Evolutionary conservation across 1,140 invertebrate species (phyloP).

Genomic region (Dendrolimus kikuchii): DNA sequence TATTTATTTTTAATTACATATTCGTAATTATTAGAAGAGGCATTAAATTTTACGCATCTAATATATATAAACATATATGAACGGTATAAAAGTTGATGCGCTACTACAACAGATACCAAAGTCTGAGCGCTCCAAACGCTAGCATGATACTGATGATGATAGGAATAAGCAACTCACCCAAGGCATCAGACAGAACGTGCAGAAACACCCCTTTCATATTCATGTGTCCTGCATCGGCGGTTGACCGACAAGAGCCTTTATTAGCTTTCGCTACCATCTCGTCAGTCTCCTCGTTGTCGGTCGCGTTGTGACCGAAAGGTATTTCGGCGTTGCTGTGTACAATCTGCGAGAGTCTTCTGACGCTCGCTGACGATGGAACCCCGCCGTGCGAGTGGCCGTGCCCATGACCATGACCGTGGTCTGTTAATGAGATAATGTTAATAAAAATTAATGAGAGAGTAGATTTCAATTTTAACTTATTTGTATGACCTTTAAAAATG

Average conservation of each 20-base stretch:
- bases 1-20: too few species aligned
- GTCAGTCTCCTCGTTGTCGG: slow-evolving; percentile 87
- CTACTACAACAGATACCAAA: too few species aligned
- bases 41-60: too few species aligned
- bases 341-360: slow-evolving; percentile 51
- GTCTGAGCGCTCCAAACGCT: neutral
- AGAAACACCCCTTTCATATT: slow-evolving; percentile 99
- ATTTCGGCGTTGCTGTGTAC: slow-evolving; percentile 64
- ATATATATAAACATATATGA: too few species aligned
- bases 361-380: slow-evolving; percentile 67
- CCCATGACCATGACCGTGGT: slow-evolving; percentile 75
- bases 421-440: too few species aligned
- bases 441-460: too few species aligned
- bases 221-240: slow-evolving; percentile 84
- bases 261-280: slow-evolving; percentile 75
- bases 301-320: slow-evolving; percentile 66
- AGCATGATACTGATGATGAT: neutral
- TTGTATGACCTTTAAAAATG: too few species aligned
- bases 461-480: too few species aligned
- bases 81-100: too few species aligned
- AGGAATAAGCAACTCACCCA: slow-evolving; percentile 69
- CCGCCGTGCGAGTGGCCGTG: slow-evolving; percentile 85
- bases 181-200: slow-evolving; percentile 96
- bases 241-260: slow-evolving; percentile 52
- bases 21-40: too few species aligned